These are phyloP conservation scores for Nyleta sp. DNA, from an alignment of 2,888 invertebrate species.

Conservation along the genomic window DNA sequence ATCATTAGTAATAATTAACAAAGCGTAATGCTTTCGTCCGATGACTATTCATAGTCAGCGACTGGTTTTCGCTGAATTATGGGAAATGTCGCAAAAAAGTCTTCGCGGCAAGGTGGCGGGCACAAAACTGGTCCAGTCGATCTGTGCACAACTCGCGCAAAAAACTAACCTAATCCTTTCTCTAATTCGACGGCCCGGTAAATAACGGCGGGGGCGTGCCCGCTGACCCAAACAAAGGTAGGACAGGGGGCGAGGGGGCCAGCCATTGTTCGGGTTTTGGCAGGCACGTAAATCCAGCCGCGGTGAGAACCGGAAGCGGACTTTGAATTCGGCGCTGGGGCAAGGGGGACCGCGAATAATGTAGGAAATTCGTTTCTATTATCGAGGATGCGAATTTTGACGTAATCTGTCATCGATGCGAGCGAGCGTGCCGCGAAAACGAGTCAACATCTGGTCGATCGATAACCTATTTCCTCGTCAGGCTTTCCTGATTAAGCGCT, in stretches of 20 bases:
- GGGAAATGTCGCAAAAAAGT: conserved; percentile 31
- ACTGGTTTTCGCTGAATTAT: conserved; percentile 3
- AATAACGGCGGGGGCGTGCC: conserved; percentile 48
- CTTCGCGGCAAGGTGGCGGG: conserved; percentile 7
- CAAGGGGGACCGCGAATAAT: conserved; percentile 69
- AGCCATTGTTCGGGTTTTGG: conserved; percentile 40
- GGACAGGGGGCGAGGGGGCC: background rate
- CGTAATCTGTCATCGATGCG: conserved; percentile 69
- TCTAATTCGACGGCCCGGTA: conserved; percentile 32
- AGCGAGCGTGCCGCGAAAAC: conserved; percentile 70
- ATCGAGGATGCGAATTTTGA: conserved; percentile 73
- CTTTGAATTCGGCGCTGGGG: conserved; percentile 7
- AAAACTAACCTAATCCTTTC: conserved; percentile 46
- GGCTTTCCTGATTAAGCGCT: conserved; percentile 75
- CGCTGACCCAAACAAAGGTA: conserved; percentile 46
- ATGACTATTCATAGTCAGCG: conserved; percentile 8
- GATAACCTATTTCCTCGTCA: conserved; percentile 80
- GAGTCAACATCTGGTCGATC: conserved; percentile 75
- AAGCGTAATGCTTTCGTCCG: background rate
- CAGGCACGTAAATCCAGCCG: conserved; percentile 43
- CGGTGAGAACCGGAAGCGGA: conserved; percentile 57
- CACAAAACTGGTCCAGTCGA: background rate
- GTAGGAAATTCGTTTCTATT: conserved; percentile 78
- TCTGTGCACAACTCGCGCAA: conserved; percentile 21
- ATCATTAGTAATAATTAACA: conserved; percentile 15